Conservation (phyloP, 2,113 vertebrate genomes). For the Sebastes schlegelii region DNA sequence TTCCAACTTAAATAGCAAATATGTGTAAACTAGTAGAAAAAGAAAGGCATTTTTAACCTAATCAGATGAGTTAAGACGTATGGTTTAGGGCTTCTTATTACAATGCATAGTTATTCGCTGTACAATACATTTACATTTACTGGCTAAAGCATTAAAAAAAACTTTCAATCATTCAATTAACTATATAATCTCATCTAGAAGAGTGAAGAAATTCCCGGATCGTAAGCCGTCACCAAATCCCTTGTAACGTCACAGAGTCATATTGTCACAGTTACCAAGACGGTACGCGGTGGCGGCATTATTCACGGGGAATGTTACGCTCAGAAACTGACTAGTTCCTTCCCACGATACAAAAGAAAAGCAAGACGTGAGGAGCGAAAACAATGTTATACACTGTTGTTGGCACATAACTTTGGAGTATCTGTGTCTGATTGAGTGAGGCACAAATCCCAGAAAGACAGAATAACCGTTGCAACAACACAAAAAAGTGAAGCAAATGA, state of each 20-base stretch:
- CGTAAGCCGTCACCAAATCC: conserved; percentile 55
- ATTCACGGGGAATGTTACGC: conserved; percentile 51
- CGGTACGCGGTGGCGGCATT: conserved; percentile 23
- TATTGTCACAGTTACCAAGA: conserved; percentile 30
- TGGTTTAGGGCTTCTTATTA: conserved; percentile 65
- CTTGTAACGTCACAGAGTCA: conserved; percentile 47
- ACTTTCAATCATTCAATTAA: conserved; percentile 14
- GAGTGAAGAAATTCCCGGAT: conserved; percentile 49
- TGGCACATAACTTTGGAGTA: conserved; percentile 45
- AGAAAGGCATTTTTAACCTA: conserved; percentile 69
- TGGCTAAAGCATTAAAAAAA: conserved; percentile 38
- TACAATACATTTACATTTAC: conserved; percentile 68
- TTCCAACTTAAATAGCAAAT: conserved; percentile 32
- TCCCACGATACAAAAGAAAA: conserved; percentile 16
- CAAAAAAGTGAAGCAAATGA: conserved; percentile 25
- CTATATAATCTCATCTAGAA: conserved; percentile 40
- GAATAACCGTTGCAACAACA: not conserved
- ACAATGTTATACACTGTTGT: conserved; percentile 42
- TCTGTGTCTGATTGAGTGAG: conserved; percentile 16
- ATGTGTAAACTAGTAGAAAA: conserved; percentile 60
- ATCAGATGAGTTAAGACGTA: conserved; percentile 71
- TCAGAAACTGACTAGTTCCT: conserved; percentile 20
- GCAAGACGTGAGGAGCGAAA: conserved; percentile 35
- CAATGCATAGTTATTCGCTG: conserved; percentile 76
- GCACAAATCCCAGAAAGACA: conserved; percentile 46